Evolutionary conservation across 1,140 invertebrate species (phyloP).

Genomic region (Protaetia brevitarsis): DNA sequence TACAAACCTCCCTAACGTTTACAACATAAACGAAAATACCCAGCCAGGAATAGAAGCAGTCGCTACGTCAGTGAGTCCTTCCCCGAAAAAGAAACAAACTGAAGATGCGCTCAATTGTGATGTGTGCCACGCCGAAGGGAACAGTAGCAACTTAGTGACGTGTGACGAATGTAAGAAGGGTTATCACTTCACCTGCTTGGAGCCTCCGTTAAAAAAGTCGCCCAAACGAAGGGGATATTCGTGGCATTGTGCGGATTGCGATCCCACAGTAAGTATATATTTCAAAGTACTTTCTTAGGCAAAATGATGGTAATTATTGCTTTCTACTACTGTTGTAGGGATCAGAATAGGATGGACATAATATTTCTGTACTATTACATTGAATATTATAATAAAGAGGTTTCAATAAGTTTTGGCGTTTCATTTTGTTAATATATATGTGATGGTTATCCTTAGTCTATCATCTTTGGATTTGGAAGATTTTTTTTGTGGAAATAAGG

Average conservation of each 20-base stretch:
- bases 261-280: conserved; percentile 76
- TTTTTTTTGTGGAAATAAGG: too few species aligned
- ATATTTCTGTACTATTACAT: neutral
- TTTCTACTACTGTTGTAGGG: conserved; percentile 23
- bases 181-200: conserved; percentile 89
- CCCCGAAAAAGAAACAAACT: conserved; percentile 18
- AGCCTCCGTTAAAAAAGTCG: conserved; percentile 89
- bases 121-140: conserved; percentile 62
- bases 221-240: conserved; percentile 90
- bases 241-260: conserved; percentile 95
- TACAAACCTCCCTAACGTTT: conserved; percentile 65
- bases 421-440: too few species aligned
- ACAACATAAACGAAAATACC: conserved; percentile 66
- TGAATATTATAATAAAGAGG: conserved; percentile 8
- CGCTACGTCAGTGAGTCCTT: neutral
- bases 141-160: conserved; percentile 66
- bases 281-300: neutral
- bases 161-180: conserved; percentile 90
- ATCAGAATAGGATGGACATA: conserved; percentile 17
- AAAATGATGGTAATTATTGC: neutral
- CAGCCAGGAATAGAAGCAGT: conserved; percentile 50
- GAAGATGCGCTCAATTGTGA: conserved; percentile 49
- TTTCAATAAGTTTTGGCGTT: too few species aligned
- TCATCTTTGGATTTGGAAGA: too few species aligned
- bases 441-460: too few species aligned